Evolutionary conservation across 2,113 vertebrate genomes (phyloP).

Genomic region (Plecotus auritus): DNA sequence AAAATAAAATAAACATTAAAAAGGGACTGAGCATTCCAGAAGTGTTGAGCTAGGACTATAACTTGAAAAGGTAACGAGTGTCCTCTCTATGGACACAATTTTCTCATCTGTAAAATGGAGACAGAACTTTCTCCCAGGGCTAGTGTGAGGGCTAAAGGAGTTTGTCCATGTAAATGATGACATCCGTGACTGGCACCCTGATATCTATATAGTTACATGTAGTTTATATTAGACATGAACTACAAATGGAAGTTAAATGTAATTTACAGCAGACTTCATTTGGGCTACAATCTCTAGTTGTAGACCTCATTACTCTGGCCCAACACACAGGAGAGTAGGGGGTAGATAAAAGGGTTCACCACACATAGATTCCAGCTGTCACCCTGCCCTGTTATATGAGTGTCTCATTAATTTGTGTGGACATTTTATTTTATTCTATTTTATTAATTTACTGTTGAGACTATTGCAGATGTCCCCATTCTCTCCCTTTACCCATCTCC

Average conservation of each 20-base stretch:
- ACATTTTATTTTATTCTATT: background rate
- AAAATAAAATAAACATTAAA: background rate
- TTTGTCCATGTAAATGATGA: background rate
- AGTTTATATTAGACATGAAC: background rate
- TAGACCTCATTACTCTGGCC: background rate
- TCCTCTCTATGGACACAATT: background rate
- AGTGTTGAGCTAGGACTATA: background rate
- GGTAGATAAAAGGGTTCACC: background rate
- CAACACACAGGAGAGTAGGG: no score
- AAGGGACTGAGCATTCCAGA: background rate
- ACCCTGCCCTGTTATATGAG: background rate
- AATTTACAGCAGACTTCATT: background rate
- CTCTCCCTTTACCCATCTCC: background rate
- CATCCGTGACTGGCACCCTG: background rate
- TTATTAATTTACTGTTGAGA: background rate
- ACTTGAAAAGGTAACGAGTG: background rate
- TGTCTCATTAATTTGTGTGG: background rate
- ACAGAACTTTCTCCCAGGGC: accelerated
- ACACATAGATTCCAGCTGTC: background rate
- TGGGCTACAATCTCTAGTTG: background rate
- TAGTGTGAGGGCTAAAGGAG: background rate
- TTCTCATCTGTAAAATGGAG: background rate
- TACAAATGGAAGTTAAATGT: background rate
- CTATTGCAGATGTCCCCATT: background rate
- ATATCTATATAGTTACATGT: background rate